A percentile compares a stretch with the other conserved stretches of the same genome.
Evolutionary conservation across 2,888 invertebrate genomes (phyloP).

Genomic region (Synergus japonicus): DNA sequence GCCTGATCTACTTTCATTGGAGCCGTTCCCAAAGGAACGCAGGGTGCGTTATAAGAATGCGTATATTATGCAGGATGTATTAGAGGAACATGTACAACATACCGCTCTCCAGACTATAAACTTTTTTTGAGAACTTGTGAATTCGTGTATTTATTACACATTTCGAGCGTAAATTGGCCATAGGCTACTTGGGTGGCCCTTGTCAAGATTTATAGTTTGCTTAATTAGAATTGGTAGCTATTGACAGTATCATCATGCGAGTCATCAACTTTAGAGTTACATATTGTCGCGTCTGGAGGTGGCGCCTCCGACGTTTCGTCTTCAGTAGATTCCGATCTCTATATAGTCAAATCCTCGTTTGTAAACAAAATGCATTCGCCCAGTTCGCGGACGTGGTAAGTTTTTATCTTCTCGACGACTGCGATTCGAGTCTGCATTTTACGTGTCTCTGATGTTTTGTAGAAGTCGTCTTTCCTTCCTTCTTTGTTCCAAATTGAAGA

Average conservation of each 20-base stretch:
- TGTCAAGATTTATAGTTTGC: slow-evolving; percentile 4
- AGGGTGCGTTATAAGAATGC: slow-evolving; percentile 35
- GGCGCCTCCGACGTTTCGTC: too few species aligned
- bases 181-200: slow-evolving; percentile 1
- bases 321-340: too few species aligned
- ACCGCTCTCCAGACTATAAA: slow-evolving; percentile 21
- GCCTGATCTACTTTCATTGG: slow-evolving; percentile 35
- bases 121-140: slow-evolving; percentile 11
- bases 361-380: too few species aligned
- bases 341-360: too few species aligned
- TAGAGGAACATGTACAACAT: slow-evolving; percentile 37
- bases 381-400: too few species aligned
- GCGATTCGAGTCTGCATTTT: too few species aligned
- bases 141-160: slow-evolving; percentile 34
- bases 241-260: background rate
- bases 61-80: slow-evolving; percentile 38
- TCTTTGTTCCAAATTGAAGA: too few species aligned
- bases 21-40: slow-evolving; percentile 34
- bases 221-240: slow-evolving; percentile 24
- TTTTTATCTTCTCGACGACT: too few species aligned
- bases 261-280: background rate
- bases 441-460: too few species aligned
- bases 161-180: slow-evolving; percentile 25
- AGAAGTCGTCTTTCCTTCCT: too few species aligned
- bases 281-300: too few species aligned